Conservation (phyloP, 2,797 vertebrate species). For the Enteromius treurensis region DNA sequence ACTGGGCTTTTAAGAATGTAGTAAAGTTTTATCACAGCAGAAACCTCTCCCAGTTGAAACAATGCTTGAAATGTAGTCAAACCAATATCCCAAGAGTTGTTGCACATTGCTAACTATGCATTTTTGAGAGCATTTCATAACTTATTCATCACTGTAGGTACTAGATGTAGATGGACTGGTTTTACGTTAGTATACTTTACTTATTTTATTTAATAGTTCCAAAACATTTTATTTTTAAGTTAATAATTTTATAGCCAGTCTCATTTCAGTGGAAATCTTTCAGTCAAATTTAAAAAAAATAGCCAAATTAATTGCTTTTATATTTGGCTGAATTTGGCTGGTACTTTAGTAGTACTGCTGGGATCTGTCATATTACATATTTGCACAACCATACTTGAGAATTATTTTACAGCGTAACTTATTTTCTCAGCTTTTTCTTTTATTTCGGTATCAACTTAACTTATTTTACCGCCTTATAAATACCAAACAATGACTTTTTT, state of each 20-base stretch:
- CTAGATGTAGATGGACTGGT: not conserved
- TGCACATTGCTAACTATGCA: constrained; percentile 3
- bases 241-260: not conserved
- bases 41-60: constrained; percentile 58
- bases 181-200: not conserved
- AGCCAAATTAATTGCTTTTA: not conserved
- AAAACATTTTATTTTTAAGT: not conserved
- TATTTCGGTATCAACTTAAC: not conserved
- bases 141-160: not conserved
- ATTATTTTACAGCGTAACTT: not conserved
- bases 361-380: not conserved
- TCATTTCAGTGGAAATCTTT: not conserved
- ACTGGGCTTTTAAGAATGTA: constrained; percentile 41
- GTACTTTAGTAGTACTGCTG: not conserved
- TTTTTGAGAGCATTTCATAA: not conserved
- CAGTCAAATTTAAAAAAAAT: not conserved
- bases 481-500: not conserved
- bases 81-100: constrained; percentile 7
- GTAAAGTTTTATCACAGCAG: constrained; percentile 62
- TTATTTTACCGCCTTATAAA: constrained; percentile 9
- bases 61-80: constrained; percentile 46
- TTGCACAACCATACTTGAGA: not conserved
- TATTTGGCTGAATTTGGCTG: not conserved
- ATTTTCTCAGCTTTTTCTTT: not conserved
- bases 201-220: not conserved